Base-by-base conservation (phyloP, 2,113 vertebrate species). In the Neopipo cinnamomea region DNA sequence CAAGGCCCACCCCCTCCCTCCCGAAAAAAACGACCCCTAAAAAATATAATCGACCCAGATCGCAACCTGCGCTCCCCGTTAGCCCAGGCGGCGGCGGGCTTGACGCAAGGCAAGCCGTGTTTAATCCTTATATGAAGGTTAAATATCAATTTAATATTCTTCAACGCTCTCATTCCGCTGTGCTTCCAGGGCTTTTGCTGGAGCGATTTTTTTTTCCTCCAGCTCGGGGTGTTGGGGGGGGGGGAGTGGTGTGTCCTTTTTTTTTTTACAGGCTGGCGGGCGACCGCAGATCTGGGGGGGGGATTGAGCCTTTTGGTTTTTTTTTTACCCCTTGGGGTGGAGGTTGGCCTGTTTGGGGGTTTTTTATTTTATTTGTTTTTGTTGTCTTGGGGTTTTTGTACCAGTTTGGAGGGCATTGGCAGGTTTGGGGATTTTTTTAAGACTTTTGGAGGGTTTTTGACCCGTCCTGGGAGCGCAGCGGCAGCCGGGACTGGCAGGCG, bases 231-330 rank as follows among this genome's bases (percentile, higher is more conserved):
- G 63, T 8, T 63, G 41, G 63, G 23, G n/a, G 20, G 63, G n/a
- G 25, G 35, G 70, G 55, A 4, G 14, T 7, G 24, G 11, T 21
- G 61, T 18, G 39, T 47, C n/a, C n/a, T n/a, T n/a, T n/a, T n/a
- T n/a, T n/a, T n/a, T n/a, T n/a, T n/a, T n/a, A n/a, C n/a, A n/a
- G 70, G 31, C 52, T 21, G 61, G 28, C 68, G 27, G 24, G n/a
- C 17, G 2, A 20, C 63, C 41, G 41, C 42, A 2, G 18, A 33
- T 55, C 62, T 62, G 41, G 41, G 41, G 41, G 11, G 30, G 19
- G 1, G 0, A 41, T 27, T 22, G 16, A 41, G 39, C 30, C 30
- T 1, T 52, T 52, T 33, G 9, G 33, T 11, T 2, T 27, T 49
- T 23, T 35, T 35, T 11, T 5, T 3, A 49, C 17, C 18, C 22